phyloP scores from a whole-genome alignment of 2,113 vertebrate species.

The Atherinomorus stipes region DNA sequence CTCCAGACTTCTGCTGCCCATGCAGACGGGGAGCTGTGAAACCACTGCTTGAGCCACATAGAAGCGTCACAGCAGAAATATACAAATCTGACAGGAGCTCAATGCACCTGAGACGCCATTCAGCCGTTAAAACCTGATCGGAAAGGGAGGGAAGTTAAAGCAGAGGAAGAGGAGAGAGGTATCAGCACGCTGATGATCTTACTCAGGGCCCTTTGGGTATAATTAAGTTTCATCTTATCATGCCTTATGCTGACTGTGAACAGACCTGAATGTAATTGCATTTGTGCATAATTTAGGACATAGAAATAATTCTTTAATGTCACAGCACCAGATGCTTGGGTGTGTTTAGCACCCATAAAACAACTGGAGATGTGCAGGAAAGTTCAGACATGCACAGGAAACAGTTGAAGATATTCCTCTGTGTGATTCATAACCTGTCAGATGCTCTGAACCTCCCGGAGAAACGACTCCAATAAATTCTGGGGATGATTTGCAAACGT shows the following conservation, averaged over 20 bases:
- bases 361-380: not conserved
- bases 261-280: conserved; percentile 68
- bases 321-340: conserved; percentile 44
- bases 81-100: conserved; percentile 40
- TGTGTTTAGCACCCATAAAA: conserved; percentile 27
- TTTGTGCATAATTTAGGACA: conserved; percentile 65
- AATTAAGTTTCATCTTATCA: conserved; percentile 67
- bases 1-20: conserved; percentile 76
- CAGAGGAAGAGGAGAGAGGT: conserved; percentile 31
- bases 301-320: conserved; percentile 60
- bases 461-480: conserved; percentile 32
- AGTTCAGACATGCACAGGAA: conserved; percentile 17
- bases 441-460: conserved; percentile 10
- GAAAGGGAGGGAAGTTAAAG: conserved; percentile 29
- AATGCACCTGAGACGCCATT: conserved; percentile 27
- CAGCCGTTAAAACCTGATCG: not conserved
- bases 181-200: conserved; percentile 56
- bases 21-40: conserved; percentile 59
- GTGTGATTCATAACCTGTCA: conserved; percentile 23
- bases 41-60: conserved; percentile 62
- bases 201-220: conserved; percentile 51
- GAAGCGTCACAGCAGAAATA: conserved; percentile 34
- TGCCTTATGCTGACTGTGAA: conserved; percentile 65
- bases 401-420: conserved; percentile 3
- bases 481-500: conserved; percentile 60